Percentiles rank a stretch among this genome's conserved stretches.
Evolutionary conservation across 2,113 vertebrate genomes (phyloP).

Genomic region (Hoplias malabaricus): DNA sequence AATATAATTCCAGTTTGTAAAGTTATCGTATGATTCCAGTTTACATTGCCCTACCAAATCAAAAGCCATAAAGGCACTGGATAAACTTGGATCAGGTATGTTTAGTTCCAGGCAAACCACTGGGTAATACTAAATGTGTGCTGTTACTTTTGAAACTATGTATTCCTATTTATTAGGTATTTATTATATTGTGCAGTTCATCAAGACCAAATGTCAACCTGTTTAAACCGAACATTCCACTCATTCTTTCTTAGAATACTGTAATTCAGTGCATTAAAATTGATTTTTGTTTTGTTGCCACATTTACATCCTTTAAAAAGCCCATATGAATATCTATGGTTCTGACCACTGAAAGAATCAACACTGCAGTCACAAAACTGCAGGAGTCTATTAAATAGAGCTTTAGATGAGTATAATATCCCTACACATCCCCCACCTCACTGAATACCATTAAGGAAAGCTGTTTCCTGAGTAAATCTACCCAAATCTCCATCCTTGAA

Average conservation of each 20-base stretch:
- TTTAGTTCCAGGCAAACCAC: background rate
- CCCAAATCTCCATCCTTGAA: constrained; percentile 41
- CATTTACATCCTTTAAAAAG: background rate
- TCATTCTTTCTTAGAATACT: too few species aligned
- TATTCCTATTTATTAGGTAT: too few species aligned
- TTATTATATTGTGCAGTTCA: too few species aligned
- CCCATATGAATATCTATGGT: background rate
- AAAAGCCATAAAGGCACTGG: background rate
- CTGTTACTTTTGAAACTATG: too few species aligned
- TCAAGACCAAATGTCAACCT: background rate
- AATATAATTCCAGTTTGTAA: background rate
- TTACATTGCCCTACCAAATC: background rate
- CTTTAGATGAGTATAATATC: background rate
- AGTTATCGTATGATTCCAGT: background rate
- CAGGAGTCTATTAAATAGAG: background rate
- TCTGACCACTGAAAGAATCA: background rate
- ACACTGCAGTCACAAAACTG: background rate
- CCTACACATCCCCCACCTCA: constrained; percentile 23
- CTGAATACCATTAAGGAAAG: constrained; percentile 34
- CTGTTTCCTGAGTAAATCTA: constrained; percentile 39
- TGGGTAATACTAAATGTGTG: too few species aligned
- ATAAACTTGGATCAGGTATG: background rate
- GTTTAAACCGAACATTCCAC: too few species aligned
- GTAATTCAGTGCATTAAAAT: background rate
- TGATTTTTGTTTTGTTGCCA: background rate